Evolutionary conservation across 30 jellyfish, hydroid and myxozoan genomes (phyloP).

Genomic region (Cassiopea andromeda): DNA sequence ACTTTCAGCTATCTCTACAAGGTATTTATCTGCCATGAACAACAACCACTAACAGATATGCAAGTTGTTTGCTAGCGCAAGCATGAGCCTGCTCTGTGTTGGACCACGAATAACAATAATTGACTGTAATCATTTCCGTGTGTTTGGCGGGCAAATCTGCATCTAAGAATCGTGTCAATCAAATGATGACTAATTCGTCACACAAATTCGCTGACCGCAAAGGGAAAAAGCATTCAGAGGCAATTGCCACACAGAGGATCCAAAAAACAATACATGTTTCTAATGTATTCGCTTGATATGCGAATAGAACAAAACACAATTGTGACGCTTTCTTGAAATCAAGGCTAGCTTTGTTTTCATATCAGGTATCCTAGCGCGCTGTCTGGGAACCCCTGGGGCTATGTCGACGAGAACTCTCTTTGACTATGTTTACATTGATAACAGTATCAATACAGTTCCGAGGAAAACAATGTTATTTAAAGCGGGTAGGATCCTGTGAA

Average conservation of each 20-base stretch:
- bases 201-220: conserved; percentile 33
- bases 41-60: neutral
- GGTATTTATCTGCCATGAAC: neutral
- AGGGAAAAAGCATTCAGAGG: conserved; percentile 8
- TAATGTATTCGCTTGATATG: neutral
- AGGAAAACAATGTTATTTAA: neutral
- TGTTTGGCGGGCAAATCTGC: conserved; percentile 49
- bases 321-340: neutral
- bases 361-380: neutral
- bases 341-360: neutral
- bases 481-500: neutral
- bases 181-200: conserved; percentile 31
- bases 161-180: conserved; percentile 33
- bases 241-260: conserved; percentile 4
- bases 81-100: conserved; percentile 28
- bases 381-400: neutral
- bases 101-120: neutral
- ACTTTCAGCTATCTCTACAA: neutral
- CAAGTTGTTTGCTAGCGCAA: conserved; percentile 24
- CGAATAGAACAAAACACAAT: neutral
- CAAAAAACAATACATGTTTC: conserved; percentile 35
- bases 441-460: neutral
- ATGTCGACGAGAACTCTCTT: neutral
- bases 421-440: neutral
- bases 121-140: conserved; percentile 47